Conservation (phyloP, 2,888 invertebrate species). For the Idaea aversata region DNA sequence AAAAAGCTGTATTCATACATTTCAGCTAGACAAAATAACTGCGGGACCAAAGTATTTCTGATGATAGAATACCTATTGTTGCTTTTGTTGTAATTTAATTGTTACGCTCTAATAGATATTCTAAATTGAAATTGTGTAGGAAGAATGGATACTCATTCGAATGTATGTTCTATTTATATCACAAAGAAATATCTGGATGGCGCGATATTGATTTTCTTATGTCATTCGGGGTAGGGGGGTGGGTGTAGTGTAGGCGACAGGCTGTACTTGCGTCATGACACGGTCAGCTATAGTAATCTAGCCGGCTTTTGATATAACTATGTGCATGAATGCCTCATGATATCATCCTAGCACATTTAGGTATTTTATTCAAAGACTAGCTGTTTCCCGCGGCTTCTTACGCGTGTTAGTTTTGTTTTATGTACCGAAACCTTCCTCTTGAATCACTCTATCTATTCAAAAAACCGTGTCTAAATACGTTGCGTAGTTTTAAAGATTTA, state of each 20-base stretch:
- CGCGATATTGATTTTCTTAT: slow-evolving; percentile 64
- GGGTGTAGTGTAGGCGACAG: slow-evolving; percentile 34
- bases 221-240: slow-evolving; percentile 46
- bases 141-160: neutral
- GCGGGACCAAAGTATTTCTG: neutral
- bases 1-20: neutral
- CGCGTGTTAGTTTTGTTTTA: no score
- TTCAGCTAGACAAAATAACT: neutral
- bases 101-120: neutral
- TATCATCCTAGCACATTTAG: neutral
- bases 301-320: slow-evolving; percentile 15
- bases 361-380: neutral
- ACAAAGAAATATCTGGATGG: slow-evolving; percentile 20
- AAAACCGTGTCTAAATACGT: no score
- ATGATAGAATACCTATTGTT: slow-evolving; percentile 4
- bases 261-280: slow-evolving; percentile 39
- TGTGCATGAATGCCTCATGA: neutral
- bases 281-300: slow-evolving; percentile 6
- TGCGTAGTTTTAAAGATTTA: no score
- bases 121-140: neutral
- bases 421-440: no score
- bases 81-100: slow-evolving; percentile 4
- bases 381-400: no score
- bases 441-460: no score
- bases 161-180: slow-evolving; percentile 6